Conservation (phyloP, 2,113 vertebrate genomes). For the Antechinus stuartii region DNA sequence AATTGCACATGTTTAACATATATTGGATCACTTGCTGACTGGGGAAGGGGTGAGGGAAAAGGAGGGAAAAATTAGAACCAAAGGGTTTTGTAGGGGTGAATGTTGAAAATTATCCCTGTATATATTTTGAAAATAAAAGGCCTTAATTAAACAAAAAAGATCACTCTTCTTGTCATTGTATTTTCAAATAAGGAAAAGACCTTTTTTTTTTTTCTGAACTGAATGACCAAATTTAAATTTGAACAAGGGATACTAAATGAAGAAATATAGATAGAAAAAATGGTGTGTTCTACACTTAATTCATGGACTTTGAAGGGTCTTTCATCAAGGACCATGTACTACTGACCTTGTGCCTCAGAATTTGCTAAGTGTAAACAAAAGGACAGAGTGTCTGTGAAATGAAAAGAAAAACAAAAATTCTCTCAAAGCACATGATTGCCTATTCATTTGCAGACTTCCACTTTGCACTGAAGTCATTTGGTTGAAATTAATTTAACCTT, state of each 20-base stretch:
- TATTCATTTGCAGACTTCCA: conserved; percentile 75
- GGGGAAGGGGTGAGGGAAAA: no score
- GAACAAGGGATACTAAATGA: conserved; percentile 25
- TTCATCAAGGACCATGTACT: conserved; percentile 45
- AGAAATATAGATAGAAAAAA: conserved; percentile 18
- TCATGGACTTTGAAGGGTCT: conserved; percentile 48
- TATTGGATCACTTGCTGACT: no score
- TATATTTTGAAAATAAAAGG: no score
- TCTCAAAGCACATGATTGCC: conserved; percentile 79
- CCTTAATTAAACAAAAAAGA: no score
- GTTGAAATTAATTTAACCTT: conserved; percentile 85
- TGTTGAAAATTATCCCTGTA: no score
- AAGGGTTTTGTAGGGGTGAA: no score
- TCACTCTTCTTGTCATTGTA: neutral
- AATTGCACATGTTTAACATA: no score
- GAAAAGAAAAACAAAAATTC: conserved; percentile 80
- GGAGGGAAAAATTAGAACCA: no score
- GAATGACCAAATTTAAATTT: neutral
- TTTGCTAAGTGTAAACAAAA: conserved; percentile 78
- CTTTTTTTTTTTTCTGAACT: conserved; percentile 32
- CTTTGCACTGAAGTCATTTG: conserved; percentile 78
- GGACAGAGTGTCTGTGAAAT: conserved; percentile 74
- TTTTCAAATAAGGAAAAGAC: neutral
- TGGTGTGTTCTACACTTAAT: neutral
- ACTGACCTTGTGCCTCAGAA: conserved; percentile 65